A percentile compares a stretch with the other conserved stretches of the same genome.
These are phyloP conservation scores for Neostethus bicornis DNA, from an alignment of 2,797 vertebrate genomes.

Conservation along the genomic window DNA sequence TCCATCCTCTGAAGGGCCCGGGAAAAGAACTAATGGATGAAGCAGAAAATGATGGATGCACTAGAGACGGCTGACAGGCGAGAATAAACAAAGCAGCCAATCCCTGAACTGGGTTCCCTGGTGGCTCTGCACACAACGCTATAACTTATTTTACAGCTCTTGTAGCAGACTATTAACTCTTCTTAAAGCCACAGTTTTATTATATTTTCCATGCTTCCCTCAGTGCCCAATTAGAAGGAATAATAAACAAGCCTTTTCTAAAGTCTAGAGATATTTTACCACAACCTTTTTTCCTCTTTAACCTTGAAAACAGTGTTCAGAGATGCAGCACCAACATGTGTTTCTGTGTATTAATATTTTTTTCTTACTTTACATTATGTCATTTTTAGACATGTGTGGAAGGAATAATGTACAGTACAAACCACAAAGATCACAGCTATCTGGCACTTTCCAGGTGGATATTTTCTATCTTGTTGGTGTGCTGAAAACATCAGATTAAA, in stretches of 20 bases:
- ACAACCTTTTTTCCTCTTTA: constrained; percentile 4
- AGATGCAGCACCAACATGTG: constrained; percentile 3
- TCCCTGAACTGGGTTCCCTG: background rate
- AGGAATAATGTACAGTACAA: background rate
- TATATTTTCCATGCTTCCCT: background rate
- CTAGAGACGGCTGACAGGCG: background rate
- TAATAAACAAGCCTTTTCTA: constrained; percentile 18
- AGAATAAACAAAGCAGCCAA: constrained; percentile 5
- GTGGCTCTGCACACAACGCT: background rate
- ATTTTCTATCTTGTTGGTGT: constrained; percentile 15
- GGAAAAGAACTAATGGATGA: constrained; percentile 26
- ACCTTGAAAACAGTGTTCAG: constrained; percentile 2
- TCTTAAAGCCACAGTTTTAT: background rate
- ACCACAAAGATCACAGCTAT: constrained; percentile 5
- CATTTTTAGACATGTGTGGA: constrained; percentile 11
- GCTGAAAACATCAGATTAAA: constrained; percentile 14
- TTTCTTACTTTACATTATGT: constrained; percentile 19
- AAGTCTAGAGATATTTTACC: constrained; percentile 7
- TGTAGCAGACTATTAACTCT: background rate
- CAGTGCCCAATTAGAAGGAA: too few species aligned
- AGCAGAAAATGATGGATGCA: constrained; percentile 33
- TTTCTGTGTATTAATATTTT: constrained; percentile 3
- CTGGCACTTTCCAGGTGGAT: constrained; percentile 1
- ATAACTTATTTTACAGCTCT: background rate
- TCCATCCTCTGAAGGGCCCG: constrained; percentile 5